phyloP scores from a whole-genome alignment of 2,797 vertebrate species.

The Lithobates pipiens region DNA sequence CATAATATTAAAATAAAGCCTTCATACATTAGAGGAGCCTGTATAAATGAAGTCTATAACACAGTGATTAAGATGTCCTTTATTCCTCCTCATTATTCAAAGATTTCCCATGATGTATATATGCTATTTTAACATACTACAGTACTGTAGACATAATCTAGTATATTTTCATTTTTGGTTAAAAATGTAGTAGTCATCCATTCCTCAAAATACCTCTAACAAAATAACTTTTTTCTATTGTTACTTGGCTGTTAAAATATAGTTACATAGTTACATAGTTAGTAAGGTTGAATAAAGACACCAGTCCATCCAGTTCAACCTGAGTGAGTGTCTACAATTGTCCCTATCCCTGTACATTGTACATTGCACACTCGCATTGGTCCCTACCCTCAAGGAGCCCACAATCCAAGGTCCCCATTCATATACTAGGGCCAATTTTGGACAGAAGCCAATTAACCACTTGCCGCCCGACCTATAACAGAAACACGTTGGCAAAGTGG shows the following conservation, averaged over 20 bases:
- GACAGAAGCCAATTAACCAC: no score
- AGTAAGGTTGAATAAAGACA: no score
- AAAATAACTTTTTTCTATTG: not conserved
- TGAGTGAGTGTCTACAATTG: no score
- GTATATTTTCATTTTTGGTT: not conserved
- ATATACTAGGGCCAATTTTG: no score
- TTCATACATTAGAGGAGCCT: slow-evolving; percentile 44
- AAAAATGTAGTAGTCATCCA: not conserved
- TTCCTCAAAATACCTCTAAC: not conserved
- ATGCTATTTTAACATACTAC: slow-evolving; percentile 17
- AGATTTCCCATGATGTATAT: slow-evolving; percentile 41
- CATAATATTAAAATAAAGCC: slow-evolving; percentile 58
- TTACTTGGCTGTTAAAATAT: not conserved
- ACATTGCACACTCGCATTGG: no score
- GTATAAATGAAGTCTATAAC: slow-evolving; percentile 59
- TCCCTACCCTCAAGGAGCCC: no score
- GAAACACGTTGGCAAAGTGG: no score
- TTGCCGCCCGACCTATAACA: no score
- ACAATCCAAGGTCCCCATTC: no score
- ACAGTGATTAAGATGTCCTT: slow-evolving; percentile 60
- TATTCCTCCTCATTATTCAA: slow-evolving; percentile 59
- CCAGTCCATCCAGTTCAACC: no score
- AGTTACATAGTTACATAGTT: no score
- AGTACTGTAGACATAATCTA: not conserved
- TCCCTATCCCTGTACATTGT: no score